Percentiles rank a stretch among this genome's conserved stretches.
These are phyloP conservation scores for Piaya cayana DNA, from an alignment of 2,113 vertebrate species.

Conservation along the genomic window DNA sequence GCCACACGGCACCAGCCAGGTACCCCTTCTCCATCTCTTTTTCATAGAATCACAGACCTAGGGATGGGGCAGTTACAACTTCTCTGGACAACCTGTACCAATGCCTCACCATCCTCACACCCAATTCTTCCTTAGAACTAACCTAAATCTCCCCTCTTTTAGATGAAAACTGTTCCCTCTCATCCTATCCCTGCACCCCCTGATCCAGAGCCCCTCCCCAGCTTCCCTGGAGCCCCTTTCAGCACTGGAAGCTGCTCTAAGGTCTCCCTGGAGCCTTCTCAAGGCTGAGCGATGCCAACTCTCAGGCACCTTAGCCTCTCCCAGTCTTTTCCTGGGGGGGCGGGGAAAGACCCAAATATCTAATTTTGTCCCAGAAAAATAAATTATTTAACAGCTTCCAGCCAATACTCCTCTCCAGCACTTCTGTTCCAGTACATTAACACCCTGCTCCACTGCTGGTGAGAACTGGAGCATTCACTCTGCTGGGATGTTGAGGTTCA, in stretches of 20 bases:
- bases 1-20: not conserved
- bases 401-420: not conserved
- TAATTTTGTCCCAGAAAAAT: not conserved
- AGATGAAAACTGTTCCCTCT: too few relatives aligned
- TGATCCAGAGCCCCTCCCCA: too few relatives aligned
- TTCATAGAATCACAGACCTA: not conserved
- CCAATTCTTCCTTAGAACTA: too few relatives aligned
- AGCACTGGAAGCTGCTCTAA: too few relatives aligned
- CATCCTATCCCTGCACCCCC: too few relatives aligned
- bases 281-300: too few relatives aligned
- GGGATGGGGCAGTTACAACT: too few relatives aligned
- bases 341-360: not conserved
- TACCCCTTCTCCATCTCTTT: not conserved
- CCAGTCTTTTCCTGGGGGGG: not conserved
- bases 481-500: accelerated
- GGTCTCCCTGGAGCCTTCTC: too few relatives aligned
- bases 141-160: too few relatives aligned
- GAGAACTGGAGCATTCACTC: not conserved
- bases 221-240: too few relatives aligned
- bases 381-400: not conserved
- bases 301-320: not conserved
- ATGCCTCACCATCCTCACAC: too few relatives aligned
- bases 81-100: too few relatives aligned
- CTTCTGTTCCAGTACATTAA: not conserved
- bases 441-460: not conserved